Evolutionary conservation across 92 coral and sea anemone genomes (phyloP).

Genomic region (Desmophyllum pertusum): DNA sequence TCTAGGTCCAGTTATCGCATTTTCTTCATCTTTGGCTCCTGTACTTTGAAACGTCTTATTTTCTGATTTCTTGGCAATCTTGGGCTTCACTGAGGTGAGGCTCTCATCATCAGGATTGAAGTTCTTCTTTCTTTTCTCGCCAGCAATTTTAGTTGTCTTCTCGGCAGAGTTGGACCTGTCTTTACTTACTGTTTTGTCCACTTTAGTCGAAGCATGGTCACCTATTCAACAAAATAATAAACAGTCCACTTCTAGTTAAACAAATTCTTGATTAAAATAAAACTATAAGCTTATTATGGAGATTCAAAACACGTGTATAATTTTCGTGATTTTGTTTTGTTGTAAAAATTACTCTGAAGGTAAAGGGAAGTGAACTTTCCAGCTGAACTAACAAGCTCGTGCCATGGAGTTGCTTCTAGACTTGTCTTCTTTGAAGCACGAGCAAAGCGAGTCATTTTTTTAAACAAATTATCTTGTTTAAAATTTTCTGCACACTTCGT

Average conservation of each 20-base stretch:
- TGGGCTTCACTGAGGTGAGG: neutral
- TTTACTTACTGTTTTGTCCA: too few species aligned
- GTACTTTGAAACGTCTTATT: neutral
- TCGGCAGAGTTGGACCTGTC: neutral
- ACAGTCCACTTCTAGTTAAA: neutral
- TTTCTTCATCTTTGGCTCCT: neutral
- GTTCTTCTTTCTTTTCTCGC: conserved; percentile 36
- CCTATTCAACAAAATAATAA: neutral
- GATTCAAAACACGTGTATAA: neutral
- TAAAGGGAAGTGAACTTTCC: neutral
- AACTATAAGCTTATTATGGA: neutral
- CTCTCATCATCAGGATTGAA: conserved; percentile 4
- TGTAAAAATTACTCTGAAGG: too few species aligned
- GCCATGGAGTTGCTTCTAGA: conserved; percentile 93
- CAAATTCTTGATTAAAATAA: neutral
- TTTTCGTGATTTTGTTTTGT: neutral
- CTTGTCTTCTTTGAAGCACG: conserved; percentile 80
- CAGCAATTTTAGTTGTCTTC: conserved; percentile 3
- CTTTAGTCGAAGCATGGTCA: neutral
- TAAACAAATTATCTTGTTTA: neutral
- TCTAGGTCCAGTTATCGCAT: neutral
- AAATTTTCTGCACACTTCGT: neutral
- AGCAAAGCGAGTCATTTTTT: conserved; percentile 93
- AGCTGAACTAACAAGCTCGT: conserved; percentile 48
- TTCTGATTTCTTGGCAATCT: conserved; percentile 25